A percentile compares a stretch with the other conserved stretches of the same genome.
These are phyloP conservation scores for Lamellibrachia columna DNA, from an alignment of 2,888 invertebrate species.

Conservation along the genomic window DNA sequence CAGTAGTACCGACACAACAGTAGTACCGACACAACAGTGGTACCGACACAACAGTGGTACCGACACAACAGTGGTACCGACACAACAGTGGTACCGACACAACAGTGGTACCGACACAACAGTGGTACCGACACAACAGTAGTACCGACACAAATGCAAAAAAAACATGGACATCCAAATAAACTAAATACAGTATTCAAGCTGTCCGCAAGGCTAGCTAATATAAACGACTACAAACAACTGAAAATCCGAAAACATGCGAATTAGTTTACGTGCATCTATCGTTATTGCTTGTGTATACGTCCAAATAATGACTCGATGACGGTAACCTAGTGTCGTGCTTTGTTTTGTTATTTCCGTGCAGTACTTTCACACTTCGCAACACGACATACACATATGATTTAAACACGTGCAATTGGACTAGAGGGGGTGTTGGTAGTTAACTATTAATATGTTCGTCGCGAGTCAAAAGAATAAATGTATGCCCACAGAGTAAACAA, in stretches of 20 bases:
- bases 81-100: too few relatives aligned
- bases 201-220: not conserved
- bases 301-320: too few relatives aligned
- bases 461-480: too few relatives aligned
- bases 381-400: not conserved
- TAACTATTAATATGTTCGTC: not conserved
- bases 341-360: not conserved
- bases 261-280: not conserved
- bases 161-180: not conserved
- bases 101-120: too few relatives aligned
- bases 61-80: too few relatives aligned
- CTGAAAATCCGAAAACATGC: not conserved
- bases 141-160: not conserved
- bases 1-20: too few relatives aligned
- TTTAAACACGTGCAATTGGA: not conserved
- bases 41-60: too few relatives aligned
- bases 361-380: not conserved
- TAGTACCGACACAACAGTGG: too few relatives aligned
- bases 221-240: not conserved
- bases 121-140: slow-evolving; percentile 3
- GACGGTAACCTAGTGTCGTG: not conserved
- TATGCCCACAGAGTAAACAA: too few relatives aligned
- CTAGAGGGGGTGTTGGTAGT: not conserved
- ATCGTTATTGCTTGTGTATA: not conserved
- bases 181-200: not conserved